Evolutionary conservation across 2,888 invertebrate genomes (phyloP), one percentile per base, ranked within the genome.

Genomic region (Diarsia dahlii): DNA sequence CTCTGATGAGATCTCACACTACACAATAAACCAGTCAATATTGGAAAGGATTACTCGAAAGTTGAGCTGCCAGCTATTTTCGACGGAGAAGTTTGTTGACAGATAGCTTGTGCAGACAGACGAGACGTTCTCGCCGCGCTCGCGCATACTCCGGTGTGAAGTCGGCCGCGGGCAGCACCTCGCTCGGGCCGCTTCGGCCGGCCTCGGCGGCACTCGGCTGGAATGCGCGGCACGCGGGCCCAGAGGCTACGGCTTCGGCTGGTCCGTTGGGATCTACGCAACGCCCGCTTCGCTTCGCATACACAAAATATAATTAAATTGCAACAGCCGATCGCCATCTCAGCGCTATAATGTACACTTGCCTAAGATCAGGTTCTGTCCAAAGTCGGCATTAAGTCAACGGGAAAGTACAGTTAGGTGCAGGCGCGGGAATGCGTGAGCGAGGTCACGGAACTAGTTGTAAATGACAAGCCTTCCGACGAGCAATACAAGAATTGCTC

Each of bases 381-480:
- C 95, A 96, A 96, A 96, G 95, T 95, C 94, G 90, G 94, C 92
- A 95, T 96, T 95, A 96, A 96, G 93, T 95, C 96, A 96, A 96
- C 96, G 95, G 95, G 95, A 96, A 96, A 95, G 96, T 96, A 96
- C 96, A 95, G 96, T 96, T 96, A 96, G 96, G 93, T 95, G 95
- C 96, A 96, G 93, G 95, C 96, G 95, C 95, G 95, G 96, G 96
- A 96, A 96, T 96, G 96, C 95, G 96, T 96, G 95, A 95, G 96
- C 96, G 96, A 96, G 96, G 96, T 96, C 96, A 96, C 96, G 94
- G 95, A 96, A 96, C 96, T 96, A 96, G 96, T 96, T 95, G 96
- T 96, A 94, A 95, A 95, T 96, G 95, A 96, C 96, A 95, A 94
- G 94, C 93, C 94, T 95, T 94, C 93, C 93, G 92, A 94, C 92